A percentile compares a stretch with the other conserved stretches of the same genome.
phyloP scores from a whole-genome alignment of 1,140 invertebrate species.

The Danaus plexippus region DNA sequence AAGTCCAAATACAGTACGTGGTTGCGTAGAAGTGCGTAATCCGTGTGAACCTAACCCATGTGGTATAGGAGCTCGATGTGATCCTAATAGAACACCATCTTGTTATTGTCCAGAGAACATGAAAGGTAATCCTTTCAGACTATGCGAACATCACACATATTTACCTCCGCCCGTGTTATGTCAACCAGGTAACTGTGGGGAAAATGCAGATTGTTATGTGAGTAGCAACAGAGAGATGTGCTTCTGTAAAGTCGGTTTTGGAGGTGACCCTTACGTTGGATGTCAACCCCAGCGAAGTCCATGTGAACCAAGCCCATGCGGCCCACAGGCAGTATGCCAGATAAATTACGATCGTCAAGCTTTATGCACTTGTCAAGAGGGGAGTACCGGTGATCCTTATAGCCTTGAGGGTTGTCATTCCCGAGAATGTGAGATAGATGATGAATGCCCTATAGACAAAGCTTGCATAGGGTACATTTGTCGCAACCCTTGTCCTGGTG shows the following conservation, averaged over 20 bases:
- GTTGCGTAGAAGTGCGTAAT: conserved; percentile 83
- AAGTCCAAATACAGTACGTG: conserved; percentile 88
- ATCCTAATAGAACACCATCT: conserved; percentile 81
- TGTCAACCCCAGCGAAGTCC: conserved; percentile 79
- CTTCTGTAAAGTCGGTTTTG: conserved; percentile 82
- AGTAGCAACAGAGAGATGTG: conserved; percentile 83
- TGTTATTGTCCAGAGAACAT: conserved; percentile 85
- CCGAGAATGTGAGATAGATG: conserved; percentile 83
- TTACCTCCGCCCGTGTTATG: conserved; percentile 75
- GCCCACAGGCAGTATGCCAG: conserved; percentile 80
- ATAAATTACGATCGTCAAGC: conserved; percentile 77
- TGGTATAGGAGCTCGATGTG: conserved; percentile 83
- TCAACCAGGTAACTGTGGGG: conserved; percentile 83
- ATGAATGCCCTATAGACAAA: conserved; percentile 79
- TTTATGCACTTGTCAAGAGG: conserved; percentile 81
- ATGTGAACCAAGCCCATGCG: conserved; percentile 85
- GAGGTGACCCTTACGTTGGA: conserved; percentile 82
- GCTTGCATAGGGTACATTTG: conserved; percentile 85
- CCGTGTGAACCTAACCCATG: conserved; percentile 88
- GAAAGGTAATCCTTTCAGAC: conserved; percentile 84
- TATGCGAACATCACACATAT: conserved; percentile 74
- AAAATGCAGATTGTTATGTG: conserved; percentile 86
- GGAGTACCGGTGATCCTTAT: conserved; percentile 84
- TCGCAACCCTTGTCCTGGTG: conserved; percentile 84
- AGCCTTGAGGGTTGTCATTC: conserved; percentile 79